A percentile compares a stretch with the other conserved stretches of the same genome.
phyloP scores from a whole-genome alignment of 2,888 invertebrate species.

The Stenchaetothrips biformis region DNA sequence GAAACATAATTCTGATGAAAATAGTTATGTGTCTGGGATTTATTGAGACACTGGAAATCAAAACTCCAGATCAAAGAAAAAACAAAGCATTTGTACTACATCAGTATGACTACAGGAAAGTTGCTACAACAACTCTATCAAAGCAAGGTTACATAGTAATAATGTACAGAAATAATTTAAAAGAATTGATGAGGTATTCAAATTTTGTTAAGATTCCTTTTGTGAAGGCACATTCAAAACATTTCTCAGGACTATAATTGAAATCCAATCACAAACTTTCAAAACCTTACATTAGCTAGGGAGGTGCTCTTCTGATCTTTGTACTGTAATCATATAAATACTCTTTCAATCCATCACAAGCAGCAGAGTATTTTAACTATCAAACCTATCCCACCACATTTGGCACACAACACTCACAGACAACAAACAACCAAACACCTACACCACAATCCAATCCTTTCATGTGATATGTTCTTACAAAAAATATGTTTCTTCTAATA shows the following conservation, averaged over 20 bases:
- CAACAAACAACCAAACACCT: background rate
- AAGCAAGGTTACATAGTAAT: background rate
- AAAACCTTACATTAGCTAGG: background rate
- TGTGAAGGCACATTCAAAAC: background rate
- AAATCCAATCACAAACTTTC: background rate
- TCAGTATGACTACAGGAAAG: conserved; percentile 9
- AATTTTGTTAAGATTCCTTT: background rate
- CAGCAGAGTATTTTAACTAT: background rate
- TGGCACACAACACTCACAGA: conserved; percentile 6
- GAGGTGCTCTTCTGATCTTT: background rate
- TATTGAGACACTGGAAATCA: background rate
- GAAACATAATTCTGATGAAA: background rate
- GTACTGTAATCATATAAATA: background rate
- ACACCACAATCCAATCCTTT: background rate
- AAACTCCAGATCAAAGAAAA: background rate
- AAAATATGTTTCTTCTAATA: background rate
- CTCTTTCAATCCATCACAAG: background rate
- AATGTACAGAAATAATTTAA: background rate
- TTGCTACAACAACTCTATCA: background rate
- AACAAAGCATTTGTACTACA: conserved; percentile 25
- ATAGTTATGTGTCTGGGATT: background rate
- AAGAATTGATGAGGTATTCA: background rate
- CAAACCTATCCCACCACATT: background rate
- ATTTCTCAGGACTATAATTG: background rate
- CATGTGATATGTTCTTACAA: background rate